Conservation (phyloP, 2,888 invertebrate genomes). For the Doris montereyensis region DNA sequence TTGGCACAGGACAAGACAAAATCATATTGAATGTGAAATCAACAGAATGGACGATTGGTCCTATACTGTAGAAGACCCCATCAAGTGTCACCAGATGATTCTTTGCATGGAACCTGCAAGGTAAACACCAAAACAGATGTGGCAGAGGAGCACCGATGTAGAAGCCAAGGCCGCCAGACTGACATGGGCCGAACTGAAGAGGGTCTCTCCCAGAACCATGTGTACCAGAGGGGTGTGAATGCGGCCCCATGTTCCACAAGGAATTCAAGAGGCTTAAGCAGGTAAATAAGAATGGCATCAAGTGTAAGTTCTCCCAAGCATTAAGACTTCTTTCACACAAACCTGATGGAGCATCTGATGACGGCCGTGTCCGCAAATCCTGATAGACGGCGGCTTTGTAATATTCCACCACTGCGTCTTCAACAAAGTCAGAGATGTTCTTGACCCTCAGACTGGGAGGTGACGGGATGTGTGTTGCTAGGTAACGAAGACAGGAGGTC, state of each 20-base stretch:
- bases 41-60: too few species aligned
- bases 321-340: background rate
- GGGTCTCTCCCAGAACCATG: too few species aligned
- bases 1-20: too few species aligned
- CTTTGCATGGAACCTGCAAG: too few species aligned
- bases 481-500: conserved; percentile 57
- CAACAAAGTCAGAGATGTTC: conserved; percentile 53
- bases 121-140: too few species aligned
- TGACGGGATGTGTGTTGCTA: conserved; percentile 49
- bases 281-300: background rate
- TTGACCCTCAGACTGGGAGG: conserved; percentile 49
- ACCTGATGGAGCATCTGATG: conserved; percentile 63
- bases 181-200: too few species aligned
- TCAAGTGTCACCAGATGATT: too few species aligned
- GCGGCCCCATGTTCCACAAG: too few species aligned
- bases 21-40: too few species aligned
- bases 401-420: conserved; percentile 52
- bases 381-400: conserved; percentile 62
- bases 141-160: too few species aligned
- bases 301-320: background rate
- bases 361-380: conserved; percentile 53
- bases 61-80: too few species aligned
- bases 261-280: background rate
- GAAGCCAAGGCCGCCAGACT: too few species aligned
- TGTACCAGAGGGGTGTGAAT: background rate